Evolutionary conservation across 2,888 invertebrate genomes (phyloP), one percentile per base, ranked within the genome.

Genomic region (Neoitamus cyanurus): DNA sequence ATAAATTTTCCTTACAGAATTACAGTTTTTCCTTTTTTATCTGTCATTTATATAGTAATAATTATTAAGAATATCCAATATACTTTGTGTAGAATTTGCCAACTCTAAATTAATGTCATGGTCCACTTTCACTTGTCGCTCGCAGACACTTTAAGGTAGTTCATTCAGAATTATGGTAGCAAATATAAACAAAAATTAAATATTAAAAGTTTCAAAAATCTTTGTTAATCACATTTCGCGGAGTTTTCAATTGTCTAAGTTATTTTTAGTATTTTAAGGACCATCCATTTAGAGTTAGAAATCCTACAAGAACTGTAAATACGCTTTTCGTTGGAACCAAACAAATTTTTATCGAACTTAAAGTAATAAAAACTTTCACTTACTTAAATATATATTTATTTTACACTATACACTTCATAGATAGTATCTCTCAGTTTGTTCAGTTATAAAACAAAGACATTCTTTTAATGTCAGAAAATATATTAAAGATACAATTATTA

Each of bases 1-100:
- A 84, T 80, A 80, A 80, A 78, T 84, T 84, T 84, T 84, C 69
- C 80, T 84, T 84, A 80, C 80, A 84, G 84, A 84, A 84, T 80
- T 84, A 84, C 84, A 84, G 84, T 72, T 84, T 77, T 31, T 34
- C 37, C 30, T 69, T 31, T 42, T 42, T 48, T 72, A 72, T 72
- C 72, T 83, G 46, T 83, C 70, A 42, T 83, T 83, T 68, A 69
- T 72, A 69, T 80, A 58, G 46, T 77, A 77, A 58, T 80, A 58
- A 80, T 80, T 80, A 80, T 58, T 80, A 58, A 80, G 68, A 68
- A 80, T 83, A 70, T 70, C 70, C 72, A 83, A 83, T 72, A 70
- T 83, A 31, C 30, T 72, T 72, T 72, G 28, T 70, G 80, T 68
- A 80, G 80, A 80, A 80, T 80, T 80, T 80, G 31, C 80, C 7